Conservation (phyloP, 2,797 vertebrate species). For the Neostethus bicornis region DNA sequence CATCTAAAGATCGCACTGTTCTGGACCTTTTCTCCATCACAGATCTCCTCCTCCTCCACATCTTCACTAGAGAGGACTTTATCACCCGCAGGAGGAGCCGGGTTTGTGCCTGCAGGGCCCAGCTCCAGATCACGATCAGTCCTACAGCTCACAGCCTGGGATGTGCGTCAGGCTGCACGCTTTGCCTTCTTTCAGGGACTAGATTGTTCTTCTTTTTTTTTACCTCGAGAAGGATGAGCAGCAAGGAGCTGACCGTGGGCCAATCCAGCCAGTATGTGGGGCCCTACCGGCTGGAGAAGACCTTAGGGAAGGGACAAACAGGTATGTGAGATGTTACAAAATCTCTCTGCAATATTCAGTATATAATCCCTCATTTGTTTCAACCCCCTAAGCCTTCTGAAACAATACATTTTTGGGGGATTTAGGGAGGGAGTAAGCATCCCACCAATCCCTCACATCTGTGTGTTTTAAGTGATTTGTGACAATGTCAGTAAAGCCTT, state of each 20-base stretch:
- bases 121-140: constrained; percentile 68
- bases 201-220: constrained; percentile 22
- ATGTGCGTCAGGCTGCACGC: constrained; percentile 70
- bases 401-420: not conserved
- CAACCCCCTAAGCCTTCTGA: constrained; percentile 9
- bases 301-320: constrained; percentile 93
- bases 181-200: constrained; percentile 43
- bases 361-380: constrained; percentile 16
- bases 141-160: constrained; percentile 36
- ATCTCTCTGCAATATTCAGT: constrained; percentile 5
- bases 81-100: constrained; percentile 19
- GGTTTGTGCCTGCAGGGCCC: constrained; percentile 66
- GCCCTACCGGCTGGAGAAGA: constrained; percentile 93
- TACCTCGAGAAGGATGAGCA: constrained; percentile 78
- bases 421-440: not conserved
- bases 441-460: constrained; percentile 1
- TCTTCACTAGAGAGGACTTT: constrained; percentile 21
- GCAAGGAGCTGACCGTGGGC: constrained; percentile 80
- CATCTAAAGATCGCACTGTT: constrained; percentile 19
- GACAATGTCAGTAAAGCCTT: constrained; percentile 45
- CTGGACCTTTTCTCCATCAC: constrained; percentile 20
- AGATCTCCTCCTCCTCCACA: constrained; percentile 20
- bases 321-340: too few relatives aligned
- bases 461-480: constrained; percentile 21
- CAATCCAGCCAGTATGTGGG: constrained; percentile 91